Evolutionary conservation across 2,888 invertebrate genomes (phyloP).

Genomic region (Rhamnusium bicolor): DNA sequence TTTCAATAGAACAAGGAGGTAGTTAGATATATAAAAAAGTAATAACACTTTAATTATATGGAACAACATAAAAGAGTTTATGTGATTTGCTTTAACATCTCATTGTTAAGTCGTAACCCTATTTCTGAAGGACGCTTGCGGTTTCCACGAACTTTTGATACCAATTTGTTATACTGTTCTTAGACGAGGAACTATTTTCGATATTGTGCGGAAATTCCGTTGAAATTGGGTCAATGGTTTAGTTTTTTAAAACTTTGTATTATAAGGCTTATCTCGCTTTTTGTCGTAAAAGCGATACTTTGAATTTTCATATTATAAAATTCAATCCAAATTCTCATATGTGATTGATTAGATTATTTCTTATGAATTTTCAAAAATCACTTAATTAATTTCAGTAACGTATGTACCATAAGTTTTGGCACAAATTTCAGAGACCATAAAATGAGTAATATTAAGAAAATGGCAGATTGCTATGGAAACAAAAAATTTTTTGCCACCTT

Average conservation of each 20-base stretch:
- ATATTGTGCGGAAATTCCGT: slow-evolving; percentile 7
- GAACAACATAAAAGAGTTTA: neutral
- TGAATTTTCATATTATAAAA: neutral
- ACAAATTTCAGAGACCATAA: too few relatives aligned
- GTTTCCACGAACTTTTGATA: neutral
- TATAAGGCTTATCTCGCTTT: neutral
- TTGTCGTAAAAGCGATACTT: neutral
- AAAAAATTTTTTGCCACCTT: too few relatives aligned
- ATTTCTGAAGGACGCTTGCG: slow-evolving; percentile 5
- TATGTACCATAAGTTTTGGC: too few relatives aligned
- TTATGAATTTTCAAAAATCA: neutral
- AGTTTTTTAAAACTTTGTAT: neutral
- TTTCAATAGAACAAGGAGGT: too few relatives aligned
- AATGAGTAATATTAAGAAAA: too few relatives aligned
- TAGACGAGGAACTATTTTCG: neutral
- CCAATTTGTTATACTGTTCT: slow-evolving; percentile 7
- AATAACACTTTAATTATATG: neutral
- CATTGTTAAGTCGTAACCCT: neutral
- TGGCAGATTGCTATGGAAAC: too few relatives aligned
- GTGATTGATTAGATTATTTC: neutral
- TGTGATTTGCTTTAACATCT: neutral
- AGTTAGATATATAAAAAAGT: neutral
- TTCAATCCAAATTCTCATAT: neutral
- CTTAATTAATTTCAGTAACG: too few relatives aligned
- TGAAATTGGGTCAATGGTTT: slow-evolving; percentile 15